Conservation (phyloP, 2,888 invertebrate genomes). For the Melieria crassipennis region DNA sequence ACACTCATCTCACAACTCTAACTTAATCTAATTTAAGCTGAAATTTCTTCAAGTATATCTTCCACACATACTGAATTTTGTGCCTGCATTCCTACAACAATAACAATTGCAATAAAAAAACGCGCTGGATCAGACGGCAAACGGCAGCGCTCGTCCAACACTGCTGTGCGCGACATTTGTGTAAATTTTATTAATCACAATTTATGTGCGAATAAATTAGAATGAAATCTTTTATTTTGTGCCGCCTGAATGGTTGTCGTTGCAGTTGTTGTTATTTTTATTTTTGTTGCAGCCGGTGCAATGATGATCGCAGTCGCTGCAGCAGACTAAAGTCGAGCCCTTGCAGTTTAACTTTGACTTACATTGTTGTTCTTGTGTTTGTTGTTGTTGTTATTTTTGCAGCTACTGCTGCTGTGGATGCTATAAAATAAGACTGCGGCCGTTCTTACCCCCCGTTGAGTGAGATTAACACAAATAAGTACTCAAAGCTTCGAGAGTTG, state of each 20-base stretch:
- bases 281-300: neutral
- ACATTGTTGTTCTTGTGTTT: too few species aligned
- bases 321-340: too few species aligned
- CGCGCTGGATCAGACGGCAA: too few species aligned
- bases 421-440: conserved; percentile 55
- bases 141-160: too few species aligned
- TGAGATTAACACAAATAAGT: conserved; percentile 28
- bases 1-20: too few species aligned
- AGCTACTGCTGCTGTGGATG: conserved; percentile 27
- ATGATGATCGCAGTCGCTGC: too few species aligned
- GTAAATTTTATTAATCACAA: conserved; percentile 66
- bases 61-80: too few species aligned
- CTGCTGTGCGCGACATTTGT: conserved; percentile 32
- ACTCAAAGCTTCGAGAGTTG: neutral
- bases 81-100: too few species aligned
- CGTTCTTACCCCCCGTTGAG: conserved; percentile 29
- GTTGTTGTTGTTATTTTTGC: too few species aligned
- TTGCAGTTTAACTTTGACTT: too few species aligned
- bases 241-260: neutral
- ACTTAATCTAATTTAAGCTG: too few species aligned
- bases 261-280: neutral
- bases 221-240: conserved; percentile 24
- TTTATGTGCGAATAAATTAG: conserved; percentile 63
- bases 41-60: too few species aligned
- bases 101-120: conserved; percentile 1